phyloP scores from a whole-genome alignment of 2,113 vertebrate species.

The Coregonus clupeaformis region DNA sequence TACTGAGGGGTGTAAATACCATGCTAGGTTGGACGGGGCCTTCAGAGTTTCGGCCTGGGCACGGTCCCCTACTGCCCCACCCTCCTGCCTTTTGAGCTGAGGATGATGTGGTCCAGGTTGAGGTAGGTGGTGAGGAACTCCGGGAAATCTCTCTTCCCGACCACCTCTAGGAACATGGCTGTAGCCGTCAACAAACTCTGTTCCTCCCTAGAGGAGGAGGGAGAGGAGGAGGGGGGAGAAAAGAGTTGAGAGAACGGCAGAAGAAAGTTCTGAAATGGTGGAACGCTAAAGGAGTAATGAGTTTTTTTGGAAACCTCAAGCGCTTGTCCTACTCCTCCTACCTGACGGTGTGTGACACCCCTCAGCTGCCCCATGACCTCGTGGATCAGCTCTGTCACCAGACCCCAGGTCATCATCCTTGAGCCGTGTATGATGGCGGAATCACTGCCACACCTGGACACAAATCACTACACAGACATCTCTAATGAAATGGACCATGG shows the following conservation, averaged over 20 bases:
- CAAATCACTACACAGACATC: neutral
- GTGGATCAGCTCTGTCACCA: conserved; percentile 57
- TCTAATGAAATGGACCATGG: too few species aligned
- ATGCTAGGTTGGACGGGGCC: neutral
- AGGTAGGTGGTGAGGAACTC: conserved; percentile 76
- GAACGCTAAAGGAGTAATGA: neutral
- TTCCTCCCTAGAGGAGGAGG: conserved; percentile 52
- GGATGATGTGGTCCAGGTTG: conserved; percentile 70
- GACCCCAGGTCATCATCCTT: conserved; percentile 69
- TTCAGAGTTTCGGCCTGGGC: conserved; percentile 58
- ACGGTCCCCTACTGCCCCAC: neutral
- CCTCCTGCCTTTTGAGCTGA: conserved; percentile 39
- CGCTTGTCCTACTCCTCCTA: conserved; percentile 23
- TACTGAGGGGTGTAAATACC: neutral
- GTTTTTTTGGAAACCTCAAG: neutral
- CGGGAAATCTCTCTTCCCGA: conserved; percentile 70
- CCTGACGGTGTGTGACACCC: conserved; percentile 41
- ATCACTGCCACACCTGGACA: conserved; percentile 75
- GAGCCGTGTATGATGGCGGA: conserved; percentile 66
- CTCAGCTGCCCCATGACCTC: conserved; percentile 55
- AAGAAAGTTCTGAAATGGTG: neutral
- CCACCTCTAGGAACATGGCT: conserved; percentile 70
- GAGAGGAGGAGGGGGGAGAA: too few species aligned
- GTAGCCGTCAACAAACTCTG: conserved; percentile 50
- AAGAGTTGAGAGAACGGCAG: neutral